These are phyloP conservation scores for Lypha dubia DNA, from an alignment of 2,888 invertebrate species.

Conservation along the genomic window DNA sequence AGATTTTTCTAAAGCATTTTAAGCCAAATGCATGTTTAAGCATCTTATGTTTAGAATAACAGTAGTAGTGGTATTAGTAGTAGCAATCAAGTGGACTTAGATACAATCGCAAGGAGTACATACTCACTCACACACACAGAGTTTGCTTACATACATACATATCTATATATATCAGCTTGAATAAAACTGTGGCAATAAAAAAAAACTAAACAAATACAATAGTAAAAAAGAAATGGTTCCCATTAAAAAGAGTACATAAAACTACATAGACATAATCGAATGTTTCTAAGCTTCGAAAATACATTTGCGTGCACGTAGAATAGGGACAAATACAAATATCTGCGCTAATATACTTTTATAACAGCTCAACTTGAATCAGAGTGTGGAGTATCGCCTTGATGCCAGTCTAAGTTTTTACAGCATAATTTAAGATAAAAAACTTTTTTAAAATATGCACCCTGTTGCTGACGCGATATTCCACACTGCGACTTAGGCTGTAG, in stretches of 20 bases:
- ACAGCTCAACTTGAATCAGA: no score
- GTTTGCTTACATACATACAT: not conserved
- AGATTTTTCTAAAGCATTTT: constrained; percentile 63
- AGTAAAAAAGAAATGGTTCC: not conserved
- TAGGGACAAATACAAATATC: not conserved
- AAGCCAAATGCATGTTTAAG: constrained; percentile 71
- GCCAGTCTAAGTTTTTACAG: no score
- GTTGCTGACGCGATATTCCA: no score
- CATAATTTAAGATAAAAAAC: no score
- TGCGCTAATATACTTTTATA: not conserved
- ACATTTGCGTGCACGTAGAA: not conserved
- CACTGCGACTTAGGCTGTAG: no score
- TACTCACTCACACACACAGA: not conserved
- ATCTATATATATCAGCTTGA: not conserved
- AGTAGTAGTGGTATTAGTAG: no score
- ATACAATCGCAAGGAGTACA: constrained; percentile 45
- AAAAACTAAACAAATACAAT: constrained; percentile 25
- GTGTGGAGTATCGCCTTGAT: no score
- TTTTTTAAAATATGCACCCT: no score
- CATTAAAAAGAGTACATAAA: constrained; percentile 4
- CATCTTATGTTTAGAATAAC: constrained; percentile 66
- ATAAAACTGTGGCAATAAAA: constrained; percentile 18
- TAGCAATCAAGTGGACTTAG: constrained; percentile 63
- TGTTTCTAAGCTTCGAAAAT: not conserved
- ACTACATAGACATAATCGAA: constrained; percentile 11